Base-by-base conservation (phyloP, 2,797 vertebrate genomes). In the Hirundo rustica region DNA sequence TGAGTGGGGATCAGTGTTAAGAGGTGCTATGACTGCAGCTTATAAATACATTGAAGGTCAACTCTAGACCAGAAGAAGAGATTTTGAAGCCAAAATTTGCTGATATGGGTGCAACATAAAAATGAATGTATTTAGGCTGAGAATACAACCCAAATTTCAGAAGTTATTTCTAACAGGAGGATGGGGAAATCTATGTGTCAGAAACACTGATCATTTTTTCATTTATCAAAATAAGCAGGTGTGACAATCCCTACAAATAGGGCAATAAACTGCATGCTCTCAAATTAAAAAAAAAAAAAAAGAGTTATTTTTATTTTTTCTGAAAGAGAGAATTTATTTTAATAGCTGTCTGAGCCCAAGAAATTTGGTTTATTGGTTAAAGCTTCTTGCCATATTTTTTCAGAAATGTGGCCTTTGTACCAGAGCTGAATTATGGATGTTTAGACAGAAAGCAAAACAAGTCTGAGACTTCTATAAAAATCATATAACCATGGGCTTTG, bases 291-390 rank as follows among this genome's bases (percentile, higher is more conserved):
- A 77, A 21, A 17, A 77, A 77, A 77, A 34, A 16, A 25, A 5
- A 36, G 8, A 48, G 1, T 1, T 2, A 5, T 11, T 38, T 38
- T 38, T 38, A 5, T 13, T 84, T 22, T 64, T 36, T n/a, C 40
- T 54, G 22, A 65, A 88, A 26, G 2, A 44, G 2, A 0, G 26
- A 50, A 71, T 47, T 58, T 17, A 29, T 65, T 30, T n/a, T 17
- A 48, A 48, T 51, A 2, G 3, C 13, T 34, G 8, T 5, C 17
- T 42, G 9, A 32, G 2, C 7, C 45, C 47, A 21, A 50, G 48
- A 50, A 47, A 51, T 10, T 0, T 1, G 1, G 0, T 47, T 64
- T 72, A 13, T 38, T 55, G 2, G 1, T 51, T 79, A 32, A 34
- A 72, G 3, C 1, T 38, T 75, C 27, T 60, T 75, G 9, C 23